Base-by-base conservation (phyloP, 2,113 vertebrate genomes). In the Brachionichthys hirsutus region DNA sequence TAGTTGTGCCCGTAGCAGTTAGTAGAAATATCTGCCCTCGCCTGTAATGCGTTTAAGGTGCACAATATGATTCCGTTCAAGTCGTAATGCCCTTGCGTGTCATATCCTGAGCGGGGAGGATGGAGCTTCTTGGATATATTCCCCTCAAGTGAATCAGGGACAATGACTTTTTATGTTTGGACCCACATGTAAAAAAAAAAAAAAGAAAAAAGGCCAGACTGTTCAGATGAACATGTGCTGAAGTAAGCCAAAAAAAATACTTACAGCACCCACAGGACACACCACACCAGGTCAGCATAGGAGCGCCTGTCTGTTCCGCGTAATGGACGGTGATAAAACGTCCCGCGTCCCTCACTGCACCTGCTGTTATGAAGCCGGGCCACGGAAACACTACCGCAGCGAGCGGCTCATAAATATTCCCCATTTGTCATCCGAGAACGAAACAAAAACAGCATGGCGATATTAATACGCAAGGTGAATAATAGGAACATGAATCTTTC, bases 41-140 rank as follows among this genome's bases (percentile, higher is more conserved):
- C 35, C 62, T 67, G 73, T 83, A 84, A 90, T 91, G 82, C 76
- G 51, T 88, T 90, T 87, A 87, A 89, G 89, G 76, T 83, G 73
- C 67, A n/a, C 80, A 40, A 45, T 84, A 79, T 65, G 84, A 85
- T 85, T 89, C 81, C 78, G 54, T 74, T 48, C 67, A 70, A 60
- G 79, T 86, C 86, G 85, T 90, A 89, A 91, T 89, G 73, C 78
- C 64, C 69, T 77, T 65, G 77, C 61, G 55, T 90, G 84, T 85
- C 77, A 87, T 81, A 85, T 89, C 87, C 85, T 85, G 85, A 75
- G 70, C 73, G n/a, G 73, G 74, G 65, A 78, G 75, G 76, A 79
- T 56, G 54, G 55, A 62, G 67, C 68, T 62, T 56, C 59, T 79
- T 43, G 54, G 63, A 65, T 34, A 38, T 54, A 70, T 59, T 59